These are phyloP conservation scores for Rhinolophus ferrumequinum DNA, from an alignment of 2,113 vertebrate genomes.

Conservation along the genomic window DNA sequence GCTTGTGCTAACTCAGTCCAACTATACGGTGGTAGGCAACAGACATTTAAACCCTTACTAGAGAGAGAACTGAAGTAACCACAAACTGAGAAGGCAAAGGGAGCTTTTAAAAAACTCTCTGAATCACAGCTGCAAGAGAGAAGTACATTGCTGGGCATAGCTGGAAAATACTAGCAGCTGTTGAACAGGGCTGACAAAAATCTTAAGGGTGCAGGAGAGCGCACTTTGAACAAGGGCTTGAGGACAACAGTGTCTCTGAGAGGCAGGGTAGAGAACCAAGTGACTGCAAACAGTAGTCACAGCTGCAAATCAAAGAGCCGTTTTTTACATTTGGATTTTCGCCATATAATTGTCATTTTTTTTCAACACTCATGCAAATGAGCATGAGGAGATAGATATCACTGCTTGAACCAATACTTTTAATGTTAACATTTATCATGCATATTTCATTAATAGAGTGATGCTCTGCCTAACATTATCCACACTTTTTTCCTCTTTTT, in stretches of 20 bases:
- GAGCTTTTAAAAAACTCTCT: background rate
- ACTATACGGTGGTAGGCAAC: background rate
- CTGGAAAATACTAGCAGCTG: constrained; percentile 54
- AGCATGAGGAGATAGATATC: constrained; percentile 10
- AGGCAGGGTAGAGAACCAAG: constrained; percentile 47
- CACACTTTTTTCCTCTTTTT: background rate
- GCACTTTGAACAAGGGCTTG: constrained; percentile 22
- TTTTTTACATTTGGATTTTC: constrained; percentile 56
- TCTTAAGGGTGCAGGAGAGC: background rate
- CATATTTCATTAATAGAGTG: constrained; percentile 34
- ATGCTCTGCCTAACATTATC: background rate
- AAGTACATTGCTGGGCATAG: background rate
- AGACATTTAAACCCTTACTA: background rate
- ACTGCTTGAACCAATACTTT: constrained; percentile 38
- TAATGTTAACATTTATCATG: background rate
- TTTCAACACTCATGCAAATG: background rate
- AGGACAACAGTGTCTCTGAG: background rate
- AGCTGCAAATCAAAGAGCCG: constrained; percentile 45
- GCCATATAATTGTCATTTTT: background rate
- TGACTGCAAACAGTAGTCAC: constrained; percentile 41
- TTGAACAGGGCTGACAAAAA: constrained; percentile 38
- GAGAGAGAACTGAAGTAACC: constrained; percentile 41
- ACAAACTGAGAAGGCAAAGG: constrained; percentile 29
- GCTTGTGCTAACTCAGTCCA: background rate
- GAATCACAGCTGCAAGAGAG: constrained; percentile 34